Base-by-base conservation (phyloP, 2,888 invertebrate genomes). In the Tachina grossa region DNA sequence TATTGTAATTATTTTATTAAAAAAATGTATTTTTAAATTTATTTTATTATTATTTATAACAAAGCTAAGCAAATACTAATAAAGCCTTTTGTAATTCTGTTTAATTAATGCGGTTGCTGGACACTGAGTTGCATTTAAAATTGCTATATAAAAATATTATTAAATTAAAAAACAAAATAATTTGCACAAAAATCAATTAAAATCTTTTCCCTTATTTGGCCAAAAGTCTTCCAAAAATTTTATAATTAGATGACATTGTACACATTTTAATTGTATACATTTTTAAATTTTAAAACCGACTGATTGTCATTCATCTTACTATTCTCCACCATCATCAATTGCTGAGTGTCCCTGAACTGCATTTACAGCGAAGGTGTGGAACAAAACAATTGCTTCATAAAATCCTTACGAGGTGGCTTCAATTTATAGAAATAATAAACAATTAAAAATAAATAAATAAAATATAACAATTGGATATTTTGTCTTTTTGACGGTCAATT, bases 381-480 rank as follows among this genome's bases (percentile, higher is more conserved):
- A 63, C 4, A 72, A 51, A 65, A 45, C 51, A 65, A 72, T 65
- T 76, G 51, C 31, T 41, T 66, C 13, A 57, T 68, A 16, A 53
- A 76, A 76, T 76, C 75, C 53, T 71, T 47, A 79, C 47, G 19
- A 45, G 49, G 55, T 47, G 53, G 63, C 16, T 51, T 19, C 39
- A 53, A 49, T 55, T 9, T 31, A 53, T 61, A 66, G 16, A 69
- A 59, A 51, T 31, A 71, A 65, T 55, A 47, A 57, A 63, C 49
- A 83, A 69, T 63, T 45, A 65, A 57, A 57, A 47, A 55, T n/a
- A 41, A 65, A 72, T n/a, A 31, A 31, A 31, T 14, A 43, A 78
- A 66, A 39, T 19, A 75, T 63, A 77, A 77, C 72, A 85, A 76
- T 80, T 59, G 59, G 14, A 79, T 16, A 31, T 55, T 65, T 80